Evolutionary conservation across 2,888 invertebrate species (phyloP), one percentile per base, ranked within the genome.

Genomic region (Elgonia sp.): DNA sequence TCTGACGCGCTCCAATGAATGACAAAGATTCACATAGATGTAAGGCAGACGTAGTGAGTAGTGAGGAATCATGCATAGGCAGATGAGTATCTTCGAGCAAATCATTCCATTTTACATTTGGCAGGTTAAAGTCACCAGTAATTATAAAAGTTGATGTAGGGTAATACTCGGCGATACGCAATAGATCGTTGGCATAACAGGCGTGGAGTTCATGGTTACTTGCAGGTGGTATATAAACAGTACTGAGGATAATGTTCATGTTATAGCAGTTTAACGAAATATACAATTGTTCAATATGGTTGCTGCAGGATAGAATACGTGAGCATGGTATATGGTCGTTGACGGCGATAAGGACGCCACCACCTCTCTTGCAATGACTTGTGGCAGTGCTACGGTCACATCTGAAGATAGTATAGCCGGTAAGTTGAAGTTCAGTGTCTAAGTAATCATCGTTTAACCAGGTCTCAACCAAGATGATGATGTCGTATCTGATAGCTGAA

Each of bases 211-310:
- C 42, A 6, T 8, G 20, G 9, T 16, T 3, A 14, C 67, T 67
- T 9, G n/a, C 14, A 12, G 73, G 73, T n/a, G 73, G 73, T 16
- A 73, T 18, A 21, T 73, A 73, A 5, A 60, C 57, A 14, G 57
- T 7, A n/a, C 42, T 42, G 8, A 67, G n/a, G 20, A 67, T 67
- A 8, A 67, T 1, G 6, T 42, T 8, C 3, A 18, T 16, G 7
- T 67, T 12, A 12, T 29, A 2, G 5, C 40, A 16, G n/a, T n/a
- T 21, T n/a, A 73, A 20, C 37, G n/a, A 3, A 1, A 79, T 40
- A 40, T 55, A 67, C 9, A 67, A 10, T 18, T 67, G 40, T 50
- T 79, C 79, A 20, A 79, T 53, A 20, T 8, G 5, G 21, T 57
- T 21, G 20, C 16, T 50, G 16, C 16, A 50, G 16, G 9, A 14